Percentiles rank a stretch among this genome's conserved stretches.
phyloP scores from a whole-genome alignment of 2,113 vertebrate species.

The Aphyosemion australe region DNA sequence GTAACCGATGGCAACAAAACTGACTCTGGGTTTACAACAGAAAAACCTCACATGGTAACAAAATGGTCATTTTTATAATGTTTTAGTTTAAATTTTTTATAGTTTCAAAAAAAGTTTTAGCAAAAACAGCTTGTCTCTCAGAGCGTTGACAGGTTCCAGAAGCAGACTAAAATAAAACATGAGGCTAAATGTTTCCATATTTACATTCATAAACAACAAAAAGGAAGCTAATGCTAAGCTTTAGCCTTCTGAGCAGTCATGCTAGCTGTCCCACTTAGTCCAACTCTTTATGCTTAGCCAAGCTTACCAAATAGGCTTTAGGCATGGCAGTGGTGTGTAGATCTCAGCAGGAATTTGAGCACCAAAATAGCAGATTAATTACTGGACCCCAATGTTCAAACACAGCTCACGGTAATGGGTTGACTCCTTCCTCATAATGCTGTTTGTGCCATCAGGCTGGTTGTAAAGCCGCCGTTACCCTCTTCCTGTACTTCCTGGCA shows the following conservation, averaged over 20 bases:
- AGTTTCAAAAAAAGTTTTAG: too few species aligned
- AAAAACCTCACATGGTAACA: conserved; percentile 79
- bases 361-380: background rate
- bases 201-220: too few species aligned
- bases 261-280: too few species aligned
- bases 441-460: conserved; percentile 79
- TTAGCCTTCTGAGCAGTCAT: too few species aligned
- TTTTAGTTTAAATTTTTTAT: too few species aligned
- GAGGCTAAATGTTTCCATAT: too few species aligned
- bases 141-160: too few species aligned
- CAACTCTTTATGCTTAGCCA: conserved; percentile 1
- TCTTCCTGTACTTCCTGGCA: conserved; percentile 92
- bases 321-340: background rate
- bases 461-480: conserved; percentile 88
- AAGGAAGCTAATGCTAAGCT: too few species aligned
- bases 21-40: conserved; percentile 54
- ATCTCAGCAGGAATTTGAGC: conserved; percentile 2
- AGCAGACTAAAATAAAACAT: too few species aligned
- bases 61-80: background rate
- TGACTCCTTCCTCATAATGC: background rate
- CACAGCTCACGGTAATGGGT: background rate
- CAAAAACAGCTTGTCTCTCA: too few species aligned
- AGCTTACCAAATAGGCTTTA: background rate
- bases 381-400: background rate
- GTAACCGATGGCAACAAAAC: conserved; percentile 47